Evolutionary conservation across 2,888 invertebrate species (phyloP).

Genomic region (Drosophila putrida): DNA sequence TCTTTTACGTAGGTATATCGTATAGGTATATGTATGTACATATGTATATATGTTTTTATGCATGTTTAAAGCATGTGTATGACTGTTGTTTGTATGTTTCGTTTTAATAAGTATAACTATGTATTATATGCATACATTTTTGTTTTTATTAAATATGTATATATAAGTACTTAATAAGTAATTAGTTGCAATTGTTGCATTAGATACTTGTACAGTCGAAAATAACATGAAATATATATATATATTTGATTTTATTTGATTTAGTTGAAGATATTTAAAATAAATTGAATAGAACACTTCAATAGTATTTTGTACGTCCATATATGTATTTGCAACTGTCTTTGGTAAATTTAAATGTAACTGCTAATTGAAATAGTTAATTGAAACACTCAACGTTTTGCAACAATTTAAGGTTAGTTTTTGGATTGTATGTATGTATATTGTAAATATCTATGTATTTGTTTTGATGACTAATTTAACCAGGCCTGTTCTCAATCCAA

Average conservation of each 20-base stretch:
- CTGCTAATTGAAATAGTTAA: conserved; percentile 57
- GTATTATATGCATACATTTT: conserved; percentile 48
- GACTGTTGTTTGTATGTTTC: conserved; percentile 3
- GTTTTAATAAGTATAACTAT: conserved; percentile 41
- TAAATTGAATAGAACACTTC: conserved; percentile 63
- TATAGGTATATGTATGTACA: conserved; percentile 33
- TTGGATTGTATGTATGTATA: conserved; percentile 30
- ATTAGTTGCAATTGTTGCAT: conserved; percentile 36
- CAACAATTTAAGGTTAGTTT: conserved; percentile 54
- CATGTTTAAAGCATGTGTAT: conserved; percentile 24
- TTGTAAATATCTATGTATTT: neutral
- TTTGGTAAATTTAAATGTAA: conserved; percentile 53
- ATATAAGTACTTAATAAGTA: conserved; percentile 41
- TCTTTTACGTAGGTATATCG: conserved; percentile 41
- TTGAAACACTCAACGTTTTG: conserved; percentile 59
- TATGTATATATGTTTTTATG: conserved; percentile 37
- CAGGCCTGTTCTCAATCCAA: neutral
- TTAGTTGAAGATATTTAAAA: conserved; percentile 51
- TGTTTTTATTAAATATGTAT: conserved; percentile 19
- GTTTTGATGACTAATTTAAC: conserved; percentile 30
- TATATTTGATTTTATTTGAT: conserved; percentile 42
- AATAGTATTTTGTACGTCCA: conserved; percentile 39
- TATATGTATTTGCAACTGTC: conserved; percentile 41
- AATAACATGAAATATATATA: conserved; percentile 66
- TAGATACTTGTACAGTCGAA: conserved; percentile 54